Evolutionary conservation across 1,140 invertebrate genomes (phyloP).

Genomic region (Pemphigus obesinymphae): DNA sequence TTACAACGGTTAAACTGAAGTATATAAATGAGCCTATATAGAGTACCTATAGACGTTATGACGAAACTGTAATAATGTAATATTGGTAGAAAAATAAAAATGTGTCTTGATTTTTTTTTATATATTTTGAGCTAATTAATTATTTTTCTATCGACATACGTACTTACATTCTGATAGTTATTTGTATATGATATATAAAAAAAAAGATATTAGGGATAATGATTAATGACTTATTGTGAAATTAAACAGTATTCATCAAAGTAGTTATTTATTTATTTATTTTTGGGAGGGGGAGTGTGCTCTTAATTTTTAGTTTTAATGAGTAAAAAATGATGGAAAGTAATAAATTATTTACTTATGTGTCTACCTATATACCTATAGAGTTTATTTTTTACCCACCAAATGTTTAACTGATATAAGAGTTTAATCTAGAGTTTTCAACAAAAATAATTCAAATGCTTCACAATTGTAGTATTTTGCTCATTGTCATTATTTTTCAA

Average conservation of each 20-base stretch:
- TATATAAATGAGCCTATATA: not conserved
- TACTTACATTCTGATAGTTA: not conserved
- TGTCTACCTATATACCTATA: too few species aligned
- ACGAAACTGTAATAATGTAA: not conserved
- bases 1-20: not conserved
- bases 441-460: too few species aligned
- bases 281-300: too few species aligned
- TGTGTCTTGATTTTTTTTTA: not conserved
- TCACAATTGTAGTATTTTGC: too few species aligned
- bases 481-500: too few species aligned
- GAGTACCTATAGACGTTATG: not conserved
- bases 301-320: too few species aligned
- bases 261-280: too few species aligned
- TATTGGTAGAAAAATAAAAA: conserved; percentile 20
- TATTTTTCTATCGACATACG: not conserved
- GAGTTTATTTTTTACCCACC: too few species aligned
- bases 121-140: not conserved
- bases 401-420: too few species aligned
- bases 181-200: not conserved
- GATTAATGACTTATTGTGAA: not conserved
- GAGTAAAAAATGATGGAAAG: too few species aligned
- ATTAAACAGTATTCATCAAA: not conserved
- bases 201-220: not conserved
- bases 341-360: too few species aligned
- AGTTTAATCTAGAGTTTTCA: too few species aligned